Base-by-base conservation (phyloP, 2,113 vertebrate genomes). In the Scalopus aquaticus region DNA sequence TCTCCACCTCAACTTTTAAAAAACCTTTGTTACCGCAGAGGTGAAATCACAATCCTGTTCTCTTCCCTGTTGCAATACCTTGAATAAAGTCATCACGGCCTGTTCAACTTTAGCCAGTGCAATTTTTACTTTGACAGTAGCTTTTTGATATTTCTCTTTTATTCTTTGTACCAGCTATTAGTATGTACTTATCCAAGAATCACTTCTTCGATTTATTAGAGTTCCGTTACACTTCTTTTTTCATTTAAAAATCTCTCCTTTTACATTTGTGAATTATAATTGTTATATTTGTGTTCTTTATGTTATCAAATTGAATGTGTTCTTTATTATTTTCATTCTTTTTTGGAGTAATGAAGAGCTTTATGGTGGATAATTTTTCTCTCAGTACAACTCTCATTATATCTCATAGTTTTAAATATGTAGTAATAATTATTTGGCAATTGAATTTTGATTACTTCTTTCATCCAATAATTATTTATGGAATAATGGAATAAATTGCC, bases 181-280 rank as follows among this genome's bases (percentile, higher is more conserved):
- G 12, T 30, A 73, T 67, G 60, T 65, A 67, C 51, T 39, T 82
- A 49, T 73, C 35, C 20, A 67, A 73, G 32, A 62, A 56, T 67
- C 12, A 51, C 0, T n/a, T 67, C 4, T 30, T 64, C 39, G 1
- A 30, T 77, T 54, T 65, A 44, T 86, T 78, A 67, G 4, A 46
- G 42, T 77, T 77, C 13, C 44, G 0, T 44, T 81, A 4, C 1
- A 11, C 17, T 35, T 37, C 4, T 64, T 81, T 73, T 85, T 60
- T 12, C 6, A 49, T 92, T 90, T 92, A 10, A 87, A 67, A 67
- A 90, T 82, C 65, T 92, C 88, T 94, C 12, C 12, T 82, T 90
- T 94, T 58, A 60, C 62, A 44, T 28, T 78, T 62, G 19, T 32
- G 37, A 37, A n/a, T 39, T 60, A 35, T 22, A 51, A 30, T 42